Evolutionary conservation across 30 jellyfish, hydroid and myxozoan genomes (phyloP), one percentile per base, ranked within the genome.

Genomic region (Turritopsis rubra): DNA sequence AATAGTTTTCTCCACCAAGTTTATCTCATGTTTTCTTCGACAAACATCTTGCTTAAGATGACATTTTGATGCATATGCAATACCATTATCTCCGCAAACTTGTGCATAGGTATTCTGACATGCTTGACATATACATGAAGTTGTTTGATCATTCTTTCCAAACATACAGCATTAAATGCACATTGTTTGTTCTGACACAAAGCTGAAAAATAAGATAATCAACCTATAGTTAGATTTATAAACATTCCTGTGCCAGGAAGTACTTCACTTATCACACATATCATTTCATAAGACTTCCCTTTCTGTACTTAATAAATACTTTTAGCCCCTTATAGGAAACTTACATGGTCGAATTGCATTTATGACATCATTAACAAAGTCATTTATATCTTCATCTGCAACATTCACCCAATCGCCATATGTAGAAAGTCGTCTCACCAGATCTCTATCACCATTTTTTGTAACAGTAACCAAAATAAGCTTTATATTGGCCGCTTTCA

Each of bases 61-160:
- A 79, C 97, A 90, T 71, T 70, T 28, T 16, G 87, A 71, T 16
- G 96, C 93, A 72, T 90, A 90, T 66, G 93, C 81, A 21, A 72
- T 72, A 24, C 94, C 95, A 66, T 90, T 89, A 80, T 90, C 85
- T 65, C 95, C 97, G 65, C 97, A 90, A 17, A 90, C 93, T 52
- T 93, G 86, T 20, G 74, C 72, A 16, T 73, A 27, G 65, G 60
- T 28, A 16, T 66, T 17, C 0, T 21, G 70, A 65, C 97, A 90
- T 0, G 17, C 21, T 65, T 81, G 83, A 75, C 96, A 89, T 9
- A 89, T 60, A 70, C 96, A 89, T 80, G 81, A 79, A 8, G 93
- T 23, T 7, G 80, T 26, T 1, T 89, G 88, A 81, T 77, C 84
- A 1, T 22, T 21, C 26, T 54, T 71, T n/a, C 30, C 66, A 30